These are phyloP conservation scores for Mormyrus lacerda DNA, from an alignment of 2,113 vertebrate genomes.

Conservation along the genomic window DNA sequence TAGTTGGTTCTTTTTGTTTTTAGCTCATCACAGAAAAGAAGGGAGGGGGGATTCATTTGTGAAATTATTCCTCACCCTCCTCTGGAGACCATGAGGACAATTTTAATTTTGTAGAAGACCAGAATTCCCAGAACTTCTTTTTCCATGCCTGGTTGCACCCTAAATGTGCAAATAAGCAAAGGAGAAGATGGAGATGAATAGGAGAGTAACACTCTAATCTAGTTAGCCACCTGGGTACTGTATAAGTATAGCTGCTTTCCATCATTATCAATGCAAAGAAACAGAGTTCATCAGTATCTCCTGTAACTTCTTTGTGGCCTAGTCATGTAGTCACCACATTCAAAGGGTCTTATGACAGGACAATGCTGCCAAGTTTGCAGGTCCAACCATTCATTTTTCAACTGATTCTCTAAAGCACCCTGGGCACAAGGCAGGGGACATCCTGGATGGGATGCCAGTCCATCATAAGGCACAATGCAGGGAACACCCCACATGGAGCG, in stretches of 20 bases:
- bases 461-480: no score
- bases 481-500: no score
- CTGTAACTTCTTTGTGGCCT: background rate
- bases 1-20: background rate
- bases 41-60: background rate
- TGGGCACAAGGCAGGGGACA: no score
- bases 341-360: background rate
- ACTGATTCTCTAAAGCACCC: no score
- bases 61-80: conserved; percentile 58
- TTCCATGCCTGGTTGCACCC: conserved; percentile 65
- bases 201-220: background rate
- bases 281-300: background rate
- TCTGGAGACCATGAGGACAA: conserved; percentile 67
- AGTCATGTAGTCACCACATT: background rate
- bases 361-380: background rate
- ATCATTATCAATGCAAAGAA: background rate
- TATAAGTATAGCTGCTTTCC: background rate
- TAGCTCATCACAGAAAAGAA: background rate
- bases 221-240: background rate
- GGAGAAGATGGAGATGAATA: background rate
- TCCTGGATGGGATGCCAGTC: no score
- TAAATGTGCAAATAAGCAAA: conserved; percentile 41
- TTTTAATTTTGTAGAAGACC: conserved; percentile 80
- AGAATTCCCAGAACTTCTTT: conserved; percentile 79
- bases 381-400: background rate